These are phyloP conservation scores for Charadrius vociferus DNA, from an alignment of 2,113 vertebrate species.

Conservation along the genomic window DNA sequence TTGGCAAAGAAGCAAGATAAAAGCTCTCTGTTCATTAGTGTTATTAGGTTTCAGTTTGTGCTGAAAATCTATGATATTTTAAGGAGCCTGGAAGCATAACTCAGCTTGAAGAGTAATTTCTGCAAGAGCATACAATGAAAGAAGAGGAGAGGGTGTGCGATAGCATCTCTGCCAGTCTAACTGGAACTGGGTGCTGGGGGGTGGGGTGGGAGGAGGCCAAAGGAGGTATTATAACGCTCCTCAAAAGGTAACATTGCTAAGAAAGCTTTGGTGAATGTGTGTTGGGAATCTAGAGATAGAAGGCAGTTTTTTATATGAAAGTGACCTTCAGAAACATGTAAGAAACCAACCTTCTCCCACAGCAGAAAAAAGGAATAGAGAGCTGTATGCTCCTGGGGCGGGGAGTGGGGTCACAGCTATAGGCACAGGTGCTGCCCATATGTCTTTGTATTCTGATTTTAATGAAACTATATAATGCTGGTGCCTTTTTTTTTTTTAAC, in stretches of 20 bases:
- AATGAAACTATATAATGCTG: neutral
- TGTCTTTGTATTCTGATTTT: constrained; percentile 7
- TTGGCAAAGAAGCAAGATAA: constrained; percentile 42
- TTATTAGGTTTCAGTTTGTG: constrained; percentile 24
- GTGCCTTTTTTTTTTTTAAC: neutral
- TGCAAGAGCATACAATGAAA: neutral
- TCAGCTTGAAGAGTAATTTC: neutral
- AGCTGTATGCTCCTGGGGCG: neutral
- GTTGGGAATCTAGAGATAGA: neutral
- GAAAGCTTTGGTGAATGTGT: neutral
- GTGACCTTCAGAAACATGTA: neutral
- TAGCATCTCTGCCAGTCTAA: neutral
- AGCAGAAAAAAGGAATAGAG: neutral
- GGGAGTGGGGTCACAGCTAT: neutral
- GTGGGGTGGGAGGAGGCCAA: neutral
- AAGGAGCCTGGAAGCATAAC: constrained; percentile 4
- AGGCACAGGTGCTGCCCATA: constrained; percentile 18
- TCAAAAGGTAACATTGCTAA: neutral
- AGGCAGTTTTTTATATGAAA: neutral
- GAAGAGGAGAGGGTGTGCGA: neutral
- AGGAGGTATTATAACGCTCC: neutral
- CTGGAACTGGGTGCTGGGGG: neutral
- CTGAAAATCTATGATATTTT: constrained; percentile 49
- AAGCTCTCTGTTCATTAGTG: constrained; percentile 25
- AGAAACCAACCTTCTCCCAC: neutral